A percentile compares a stretch with the other conserved stretches of the same genome.
phyloP scores from a whole-genome alignment of 1,140 invertebrate species.

The Formica exsecta region DNA sequence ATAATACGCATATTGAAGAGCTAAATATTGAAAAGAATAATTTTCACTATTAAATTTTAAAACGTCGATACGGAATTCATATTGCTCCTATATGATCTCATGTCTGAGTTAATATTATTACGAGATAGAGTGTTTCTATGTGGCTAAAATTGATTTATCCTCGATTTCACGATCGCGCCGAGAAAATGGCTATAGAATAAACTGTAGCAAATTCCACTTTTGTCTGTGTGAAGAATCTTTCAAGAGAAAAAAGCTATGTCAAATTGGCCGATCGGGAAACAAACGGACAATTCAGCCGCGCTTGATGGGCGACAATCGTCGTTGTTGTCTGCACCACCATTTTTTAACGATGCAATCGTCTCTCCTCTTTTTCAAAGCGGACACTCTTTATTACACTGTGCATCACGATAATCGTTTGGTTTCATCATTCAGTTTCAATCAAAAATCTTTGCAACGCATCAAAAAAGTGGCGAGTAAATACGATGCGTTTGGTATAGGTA shows the following conservation, averaged over 20 bases:
- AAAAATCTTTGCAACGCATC: background rate
- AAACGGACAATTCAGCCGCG: constrained; percentile 62
- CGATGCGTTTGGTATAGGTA: background rate
- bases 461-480: constrained; percentile 18
- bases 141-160: constrained; percentile 39
- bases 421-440: constrained; percentile 10
- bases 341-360: constrained; percentile 57
- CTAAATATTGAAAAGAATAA: constrained; percentile 42
- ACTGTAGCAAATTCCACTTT: constrained; percentile 41
- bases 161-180: constrained; percentile 15
- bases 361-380: constrained; percentile 42
- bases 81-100: background rate
- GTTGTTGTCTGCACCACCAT: constrained; percentile 40
- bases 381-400: constrained; percentile 48
- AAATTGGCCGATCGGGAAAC: constrained; percentile 63
- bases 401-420: constrained; percentile 40
- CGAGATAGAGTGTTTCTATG: background rate
- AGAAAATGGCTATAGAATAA: constrained; percentile 40
- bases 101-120: constrained; percentile 21
- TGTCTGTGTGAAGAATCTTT: constrained; percentile 46
- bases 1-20: constrained; percentile 9
- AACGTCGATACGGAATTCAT: background rate
- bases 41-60: constrained; percentile 29
- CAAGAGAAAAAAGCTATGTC: constrained; percentile 55
- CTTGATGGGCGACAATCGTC: constrained; percentile 69